Evolutionary conservation across 1,140 invertebrate genomes (phyloP).

Genomic region (Drosophila novamexicana): DNA sequence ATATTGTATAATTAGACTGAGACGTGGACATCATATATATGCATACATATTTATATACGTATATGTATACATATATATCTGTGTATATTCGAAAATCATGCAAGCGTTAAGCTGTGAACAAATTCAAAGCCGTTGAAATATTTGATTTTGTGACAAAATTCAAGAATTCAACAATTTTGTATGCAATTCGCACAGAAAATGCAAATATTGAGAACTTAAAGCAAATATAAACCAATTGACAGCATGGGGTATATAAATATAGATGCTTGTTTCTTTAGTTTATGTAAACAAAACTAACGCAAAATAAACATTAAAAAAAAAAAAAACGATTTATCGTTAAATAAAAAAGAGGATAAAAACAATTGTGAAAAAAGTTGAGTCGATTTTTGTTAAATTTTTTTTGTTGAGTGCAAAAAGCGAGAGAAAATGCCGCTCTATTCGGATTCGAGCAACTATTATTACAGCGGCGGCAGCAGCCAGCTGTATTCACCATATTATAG

Average conservation of each 20-base stretch:
- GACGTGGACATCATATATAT: neutral
- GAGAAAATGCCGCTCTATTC: slow-evolving; percentile 80
- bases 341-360: slow-evolving; percentile 9
- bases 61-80: slow-evolving; percentile 8
- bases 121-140: slow-evolving; percentile 52
- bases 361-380: neutral
- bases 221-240: neutral
- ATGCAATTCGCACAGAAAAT: neutral
- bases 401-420: slow-evolving; percentile 12
- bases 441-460: slow-evolving; percentile 76
- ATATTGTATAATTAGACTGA: slow-evolving; percentile 60
- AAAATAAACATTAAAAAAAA: slow-evolving; percentile 4
- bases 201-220: neutral
- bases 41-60: slow-evolving; percentile 15
- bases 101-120: slow-evolving; percentile 64
- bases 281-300: slow-evolving; percentile 4
- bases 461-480: slow-evolving; percentile 84
- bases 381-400: slow-evolving; percentile 16
- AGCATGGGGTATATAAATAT: slow-evolving; percentile 25
- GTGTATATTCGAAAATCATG: slow-evolving; percentile 31
- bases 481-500: slow-evolving; percentile 86
- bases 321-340: neutral
- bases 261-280: slow-evolving; percentile 26
- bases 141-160: neutral
- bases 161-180: neutral